A percentile compares a stretch with the other conserved stretches of the same genome.
These are phyloP conservation scores for Buphagus erythrorhynchus DNA, from an alignment of 2,797 vertebrate genomes.

Conservation along the genomic window DNA sequence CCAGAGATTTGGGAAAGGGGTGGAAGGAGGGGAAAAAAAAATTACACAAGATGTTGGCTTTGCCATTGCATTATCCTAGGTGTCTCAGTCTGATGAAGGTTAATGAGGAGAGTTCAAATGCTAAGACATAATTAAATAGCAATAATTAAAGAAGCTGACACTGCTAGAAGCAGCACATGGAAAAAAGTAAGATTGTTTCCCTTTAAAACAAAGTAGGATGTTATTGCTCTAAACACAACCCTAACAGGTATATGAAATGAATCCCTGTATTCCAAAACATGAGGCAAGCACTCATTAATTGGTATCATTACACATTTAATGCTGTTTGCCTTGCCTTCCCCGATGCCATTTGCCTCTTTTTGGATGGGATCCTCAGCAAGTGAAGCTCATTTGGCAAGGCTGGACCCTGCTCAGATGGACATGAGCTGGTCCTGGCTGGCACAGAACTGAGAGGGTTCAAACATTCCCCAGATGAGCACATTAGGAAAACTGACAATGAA, in stretches of 20 bases:
- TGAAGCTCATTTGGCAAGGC: background rate
- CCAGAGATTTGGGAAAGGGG: background rate
- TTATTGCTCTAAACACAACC: background rate
- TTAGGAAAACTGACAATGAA: background rate
- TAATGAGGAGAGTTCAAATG: conserved; percentile 74
- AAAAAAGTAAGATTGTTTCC: background rate
- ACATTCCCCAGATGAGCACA: background rate
- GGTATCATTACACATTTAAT: background rate
- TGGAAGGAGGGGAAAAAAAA: background rate
- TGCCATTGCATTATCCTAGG: conserved; percentile 49
- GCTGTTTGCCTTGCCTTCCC: background rate
- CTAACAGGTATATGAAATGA: background rate
- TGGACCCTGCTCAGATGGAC: background rate
- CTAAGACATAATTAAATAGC: conserved; percentile 68
- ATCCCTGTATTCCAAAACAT: background rate
- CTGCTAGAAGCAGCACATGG: conserved; percentile 38
- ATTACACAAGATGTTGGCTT: conserved; percentile 54
- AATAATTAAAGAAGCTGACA: conserved; percentile 70
- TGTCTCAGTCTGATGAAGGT: conserved; percentile 67
- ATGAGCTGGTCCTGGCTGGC: background rate
- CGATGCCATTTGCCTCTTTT: background rate
- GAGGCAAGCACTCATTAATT: conserved; percentile 15
- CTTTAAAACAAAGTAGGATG: conserved; percentile 2
- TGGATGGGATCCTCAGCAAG: background rate
- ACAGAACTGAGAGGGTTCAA: background rate